phyloP scores from a whole-genome alignment of 2,797 vertebrate genomes.

The Catharus ustulatus region DNA sequence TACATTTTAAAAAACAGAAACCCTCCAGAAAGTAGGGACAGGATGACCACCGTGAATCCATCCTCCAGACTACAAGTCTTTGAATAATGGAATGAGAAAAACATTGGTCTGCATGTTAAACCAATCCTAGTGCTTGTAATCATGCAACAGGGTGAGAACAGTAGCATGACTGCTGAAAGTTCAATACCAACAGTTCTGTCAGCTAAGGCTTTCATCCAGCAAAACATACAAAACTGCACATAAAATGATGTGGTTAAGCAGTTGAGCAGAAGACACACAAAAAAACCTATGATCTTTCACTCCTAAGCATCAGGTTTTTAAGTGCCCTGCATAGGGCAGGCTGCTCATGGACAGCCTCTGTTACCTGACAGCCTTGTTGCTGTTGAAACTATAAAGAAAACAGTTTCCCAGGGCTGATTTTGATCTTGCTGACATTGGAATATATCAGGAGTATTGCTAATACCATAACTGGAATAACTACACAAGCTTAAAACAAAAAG shows the following conservation, averaged over 20 bases:
- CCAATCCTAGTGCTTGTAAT: background rate
- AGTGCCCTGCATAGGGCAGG: background rate
- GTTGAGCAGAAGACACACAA: background rate
- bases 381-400: background rate
- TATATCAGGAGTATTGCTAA: conserved; percentile 19
- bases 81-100: background rate
- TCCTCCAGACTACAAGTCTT: background rate
- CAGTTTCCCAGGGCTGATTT: background rate
- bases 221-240: background rate
- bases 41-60: background rate
- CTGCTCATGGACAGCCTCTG: background rate
- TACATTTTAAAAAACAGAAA: background rate
- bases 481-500: background rate
- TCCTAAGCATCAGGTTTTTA: background rate
- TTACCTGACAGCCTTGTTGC: background rate
- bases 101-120: background rate
- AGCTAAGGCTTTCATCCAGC: background rate
- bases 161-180: background rate
- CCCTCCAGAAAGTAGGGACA: background rate
- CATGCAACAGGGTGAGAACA: background rate
- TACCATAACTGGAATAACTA: conserved; percentile 3
- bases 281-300: background rate
- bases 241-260: background rate
- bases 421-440: conserved; percentile 3
- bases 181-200: background rate